These are phyloP conservation scores for Acleris emargana DNA, from an alignment of 2,888 invertebrate species.

Conservation along the genomic window DNA sequence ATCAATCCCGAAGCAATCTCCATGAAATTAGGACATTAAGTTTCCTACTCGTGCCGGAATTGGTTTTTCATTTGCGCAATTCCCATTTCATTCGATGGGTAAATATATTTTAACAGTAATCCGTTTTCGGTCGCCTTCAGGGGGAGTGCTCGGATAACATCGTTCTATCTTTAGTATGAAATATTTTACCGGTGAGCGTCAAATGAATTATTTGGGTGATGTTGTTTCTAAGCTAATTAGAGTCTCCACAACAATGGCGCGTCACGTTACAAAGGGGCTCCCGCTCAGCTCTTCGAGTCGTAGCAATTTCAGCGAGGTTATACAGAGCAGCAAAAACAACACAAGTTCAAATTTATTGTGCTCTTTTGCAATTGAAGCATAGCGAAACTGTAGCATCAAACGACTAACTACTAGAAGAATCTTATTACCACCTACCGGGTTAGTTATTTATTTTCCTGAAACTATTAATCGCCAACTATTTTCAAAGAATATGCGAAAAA, in stretches of 20 bases:
- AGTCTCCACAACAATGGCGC: constrained; percentile 61
- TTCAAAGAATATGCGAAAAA: no score
- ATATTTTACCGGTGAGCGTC: constrained; percentile 47
- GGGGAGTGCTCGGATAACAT: constrained; percentile 8
- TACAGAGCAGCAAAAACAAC: not conserved
- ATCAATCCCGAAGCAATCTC: constrained; percentile 11
- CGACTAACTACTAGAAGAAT: no score
- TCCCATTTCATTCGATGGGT: constrained; percentile 31
- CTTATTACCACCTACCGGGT: no score
- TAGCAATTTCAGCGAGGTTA: not conserved
- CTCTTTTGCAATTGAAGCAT: not conserved
- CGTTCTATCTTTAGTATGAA: constrained; percentile 42
- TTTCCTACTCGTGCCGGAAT: constrained; percentile 31
- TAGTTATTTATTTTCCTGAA: no score
- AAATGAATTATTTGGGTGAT: constrained; percentile 47
- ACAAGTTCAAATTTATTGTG: not conserved
- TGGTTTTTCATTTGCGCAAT: constrained; percentile 30
- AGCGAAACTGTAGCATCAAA: no score
- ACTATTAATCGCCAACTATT: no score
- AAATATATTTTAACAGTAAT: constrained; percentile 35
- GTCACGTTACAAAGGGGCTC: constrained; percentile 67
- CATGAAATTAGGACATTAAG: constrained; percentile 24
- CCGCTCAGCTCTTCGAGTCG: constrained; percentile 54
- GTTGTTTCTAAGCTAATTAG: constrained; percentile 63
- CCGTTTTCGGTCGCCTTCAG: constrained; percentile 25